Conservation (phyloP, 2,113 vertebrate species). For the Chamaetylas fuelleborni region DNA sequence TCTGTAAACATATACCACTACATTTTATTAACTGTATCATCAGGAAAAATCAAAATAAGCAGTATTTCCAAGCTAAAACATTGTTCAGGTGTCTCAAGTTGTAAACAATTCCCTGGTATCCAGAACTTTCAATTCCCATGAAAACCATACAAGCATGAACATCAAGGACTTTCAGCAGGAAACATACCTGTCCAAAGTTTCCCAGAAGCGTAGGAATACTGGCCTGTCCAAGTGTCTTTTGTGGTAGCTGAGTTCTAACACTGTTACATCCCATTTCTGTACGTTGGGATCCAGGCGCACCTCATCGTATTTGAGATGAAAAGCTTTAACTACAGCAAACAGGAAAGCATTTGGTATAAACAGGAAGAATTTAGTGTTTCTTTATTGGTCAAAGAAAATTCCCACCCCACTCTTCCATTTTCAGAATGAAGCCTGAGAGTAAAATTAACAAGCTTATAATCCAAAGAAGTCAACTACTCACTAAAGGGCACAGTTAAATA, state of each 20-base stretch:
- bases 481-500: not conserved
- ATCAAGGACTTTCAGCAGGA: not conserved
- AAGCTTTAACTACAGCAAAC: slow-evolving; percentile 88
- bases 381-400: not conserved
- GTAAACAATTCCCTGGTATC: not conserved
- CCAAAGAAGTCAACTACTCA: not conserved
- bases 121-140: not conserved
- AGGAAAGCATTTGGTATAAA: not conserved
- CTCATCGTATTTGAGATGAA: slow-evolving; percentile 97
- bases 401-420: not conserved
- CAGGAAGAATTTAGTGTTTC: not conserved
- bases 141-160: not conserved
- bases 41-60: not conserved
- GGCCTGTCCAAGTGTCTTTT: slow-evolving; percentile 95
- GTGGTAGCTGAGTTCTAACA: slow-evolving; percentile 97
- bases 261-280: slow-evolving; percentile 97
- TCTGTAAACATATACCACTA: not conserved
- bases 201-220: slow-evolving; percentile 96
- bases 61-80: not conserved
- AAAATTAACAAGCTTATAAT: not conserved
- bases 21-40: not conserved
- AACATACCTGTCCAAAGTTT: slow-evolving; percentile 93
- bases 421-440: not conserved
- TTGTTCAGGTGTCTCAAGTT: not conserved
- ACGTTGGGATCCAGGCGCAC: slow-evolving; percentile 94